Evolutionary conservation across 2,797 vertebrate genomes (phyloP).

Genomic region (Lepilemur septentrionalis): DNA sequence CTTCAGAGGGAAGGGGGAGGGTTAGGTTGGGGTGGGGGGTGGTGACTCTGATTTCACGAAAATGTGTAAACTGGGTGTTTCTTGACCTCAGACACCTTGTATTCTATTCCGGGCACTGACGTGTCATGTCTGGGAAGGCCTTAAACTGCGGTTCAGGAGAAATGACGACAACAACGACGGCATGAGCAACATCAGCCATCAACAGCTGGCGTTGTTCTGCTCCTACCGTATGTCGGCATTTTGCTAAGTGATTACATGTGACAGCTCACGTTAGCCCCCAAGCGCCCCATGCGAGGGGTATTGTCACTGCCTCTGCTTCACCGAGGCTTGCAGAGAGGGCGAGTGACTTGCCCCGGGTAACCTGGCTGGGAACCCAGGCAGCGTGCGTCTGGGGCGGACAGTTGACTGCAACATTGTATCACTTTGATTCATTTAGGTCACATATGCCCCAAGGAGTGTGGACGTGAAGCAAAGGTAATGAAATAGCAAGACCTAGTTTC

Average conservation of each 20-base stretch:
- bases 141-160: not conserved
- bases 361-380: not conserved
- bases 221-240: accelerated
- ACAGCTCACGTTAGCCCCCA: not conserved
- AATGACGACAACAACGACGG: not conserved
- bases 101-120: not conserved
- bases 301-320: not conserved
- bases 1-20: not conserved
- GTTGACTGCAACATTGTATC: no score
- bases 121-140: not conserved
- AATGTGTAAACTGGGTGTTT: no score
- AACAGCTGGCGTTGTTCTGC: accelerated
- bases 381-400: accelerated
- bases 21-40: accelerated
- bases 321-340: not conserved
- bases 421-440: not conserved
- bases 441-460: accelerated
- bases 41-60: not conserved
- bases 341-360: accelerated
- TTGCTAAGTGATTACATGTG: not conserved
- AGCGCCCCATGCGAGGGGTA: accelerated
- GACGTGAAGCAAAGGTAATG: not conserved
- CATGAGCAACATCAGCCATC: not conserved
- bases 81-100: not conserved
- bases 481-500: not conserved